Evolutionary conservation across 64 coral and sea anemone genomes (phyloP).

Genomic region (Anthopleura sola): DNA sequence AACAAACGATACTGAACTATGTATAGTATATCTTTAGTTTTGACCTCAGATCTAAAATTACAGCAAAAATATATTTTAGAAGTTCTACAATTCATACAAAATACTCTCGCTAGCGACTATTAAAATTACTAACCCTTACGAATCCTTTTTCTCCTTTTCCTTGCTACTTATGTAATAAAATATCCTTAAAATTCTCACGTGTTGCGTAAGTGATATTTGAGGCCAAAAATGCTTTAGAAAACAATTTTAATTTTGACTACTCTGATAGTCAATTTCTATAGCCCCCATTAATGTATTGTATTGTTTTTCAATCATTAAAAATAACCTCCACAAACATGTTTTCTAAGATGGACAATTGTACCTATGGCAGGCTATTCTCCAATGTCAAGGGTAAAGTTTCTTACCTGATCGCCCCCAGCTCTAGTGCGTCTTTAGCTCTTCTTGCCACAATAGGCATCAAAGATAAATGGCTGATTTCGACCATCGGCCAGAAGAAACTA

Average conservation of each 20-base stretch:
- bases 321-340: not conserved
- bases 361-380: not conserved
- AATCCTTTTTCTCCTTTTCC: not conserved
- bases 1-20: not conserved
- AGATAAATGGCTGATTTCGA: constrained; percentile 91
- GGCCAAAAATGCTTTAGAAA: not conserved
- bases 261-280: not conserved
- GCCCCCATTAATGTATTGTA: not conserved
- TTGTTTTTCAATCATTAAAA: not conserved
- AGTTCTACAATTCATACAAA: too few species aligned
- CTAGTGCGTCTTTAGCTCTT: constrained; percentile 69
- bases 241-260: not conserved
- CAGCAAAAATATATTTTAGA: not conserved
- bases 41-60: not conserved
- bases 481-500: constrained; percentile 90
- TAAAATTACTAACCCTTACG: too few species aligned
- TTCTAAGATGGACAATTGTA: not conserved
- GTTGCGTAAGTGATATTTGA: not conserved
- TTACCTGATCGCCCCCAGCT: constrained; percentile 83
- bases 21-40: not conserved
- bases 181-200: not conserved
- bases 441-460: constrained; percentile 78
- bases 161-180: not conserved
- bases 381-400: not conserved
- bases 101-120: too few species aligned